These are phyloP conservation scores for Larimichthys crocea DNA, from an alignment of 2,113 vertebrate species.

Conservation along the genomic window DNA sequence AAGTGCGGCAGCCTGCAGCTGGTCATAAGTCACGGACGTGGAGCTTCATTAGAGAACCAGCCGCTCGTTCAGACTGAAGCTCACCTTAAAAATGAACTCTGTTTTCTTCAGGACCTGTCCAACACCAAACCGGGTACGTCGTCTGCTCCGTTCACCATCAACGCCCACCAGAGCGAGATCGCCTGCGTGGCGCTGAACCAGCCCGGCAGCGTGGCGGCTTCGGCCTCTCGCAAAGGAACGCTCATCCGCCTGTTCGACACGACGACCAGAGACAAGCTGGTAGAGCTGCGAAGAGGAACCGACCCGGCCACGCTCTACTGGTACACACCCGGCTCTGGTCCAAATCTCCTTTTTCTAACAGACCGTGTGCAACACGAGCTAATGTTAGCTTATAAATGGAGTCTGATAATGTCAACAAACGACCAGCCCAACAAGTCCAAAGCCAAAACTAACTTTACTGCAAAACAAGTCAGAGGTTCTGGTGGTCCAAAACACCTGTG, in stretches of 20 bases:
- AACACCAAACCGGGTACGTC: slow-evolving; percentile 93
- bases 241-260: slow-evolving; percentile 95
- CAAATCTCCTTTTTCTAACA: no score
- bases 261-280: slow-evolving; percentile 90
- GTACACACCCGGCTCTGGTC: slow-evolving; percentile 66
- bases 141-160: slow-evolving; percentile 92
- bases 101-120: slow-evolving; percentile 87
- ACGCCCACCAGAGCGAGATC: slow-evolving; percentile 94
- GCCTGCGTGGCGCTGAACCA: slow-evolving; percentile 93
- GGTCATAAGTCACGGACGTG: slow-evolving; percentile 80
- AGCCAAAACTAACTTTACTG: no score
- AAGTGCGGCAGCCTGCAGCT: slow-evolving; percentile 94
- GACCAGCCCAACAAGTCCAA: no score
- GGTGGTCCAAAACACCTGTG: no score
- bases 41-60: neutral
- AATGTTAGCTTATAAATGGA: no score
- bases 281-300: slow-evolving; percentile 91
- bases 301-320: slow-evolving; percentile 94
- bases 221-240: slow-evolving; percentile 91
- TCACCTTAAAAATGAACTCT: no score
- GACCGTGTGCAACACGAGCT: no score
- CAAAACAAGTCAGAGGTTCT: no score
- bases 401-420: no score
- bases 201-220: slow-evolving; percentile 91
- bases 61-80: neutral